A percentile compares a stretch with the other conserved stretches of the same genome.
Conservation (phyloP, 2,797 vertebrate genomes). For the Phylloscopus collybita region DNA sequence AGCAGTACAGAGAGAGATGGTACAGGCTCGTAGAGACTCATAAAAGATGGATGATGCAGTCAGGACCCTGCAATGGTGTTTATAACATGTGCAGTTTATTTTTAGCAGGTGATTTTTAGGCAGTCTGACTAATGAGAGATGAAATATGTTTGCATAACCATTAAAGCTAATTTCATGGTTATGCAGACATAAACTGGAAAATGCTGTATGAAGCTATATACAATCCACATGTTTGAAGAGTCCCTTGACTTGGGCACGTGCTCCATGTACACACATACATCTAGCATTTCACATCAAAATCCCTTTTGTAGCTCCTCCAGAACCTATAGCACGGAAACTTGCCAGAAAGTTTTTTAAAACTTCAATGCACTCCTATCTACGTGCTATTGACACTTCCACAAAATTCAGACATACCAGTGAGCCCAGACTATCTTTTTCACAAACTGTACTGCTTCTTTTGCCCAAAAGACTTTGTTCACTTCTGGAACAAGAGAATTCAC, state of each 20-base stretch:
- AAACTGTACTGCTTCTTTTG: background rate
- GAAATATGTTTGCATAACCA: background rate
- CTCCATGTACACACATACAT: background rate
- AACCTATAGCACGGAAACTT: background rate
- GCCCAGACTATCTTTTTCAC: background rate
- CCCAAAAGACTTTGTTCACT: background rate
- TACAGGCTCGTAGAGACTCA: background rate
- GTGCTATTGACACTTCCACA: background rate
- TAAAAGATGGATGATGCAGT: background rate
- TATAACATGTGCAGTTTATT: background rate
- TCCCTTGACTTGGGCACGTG: background rate
- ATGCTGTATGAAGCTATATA: background rate
- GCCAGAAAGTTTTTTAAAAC: background rate
- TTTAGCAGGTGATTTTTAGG: background rate
- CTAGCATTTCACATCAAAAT: background rate
- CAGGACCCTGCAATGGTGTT: background rate
- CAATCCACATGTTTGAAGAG: background rate
- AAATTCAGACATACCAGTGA: background rate
- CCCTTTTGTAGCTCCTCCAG: background rate
- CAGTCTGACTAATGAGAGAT: background rate
- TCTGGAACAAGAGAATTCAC: background rate
- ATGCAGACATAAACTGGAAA: background rate
- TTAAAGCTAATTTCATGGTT: background rate
- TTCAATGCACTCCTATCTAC: background rate
- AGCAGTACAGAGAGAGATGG: background rate